Conservation (phyloP, 2,113 vertebrate genomes). For the Sinocyclocheilus rhinocerous region DNA sequence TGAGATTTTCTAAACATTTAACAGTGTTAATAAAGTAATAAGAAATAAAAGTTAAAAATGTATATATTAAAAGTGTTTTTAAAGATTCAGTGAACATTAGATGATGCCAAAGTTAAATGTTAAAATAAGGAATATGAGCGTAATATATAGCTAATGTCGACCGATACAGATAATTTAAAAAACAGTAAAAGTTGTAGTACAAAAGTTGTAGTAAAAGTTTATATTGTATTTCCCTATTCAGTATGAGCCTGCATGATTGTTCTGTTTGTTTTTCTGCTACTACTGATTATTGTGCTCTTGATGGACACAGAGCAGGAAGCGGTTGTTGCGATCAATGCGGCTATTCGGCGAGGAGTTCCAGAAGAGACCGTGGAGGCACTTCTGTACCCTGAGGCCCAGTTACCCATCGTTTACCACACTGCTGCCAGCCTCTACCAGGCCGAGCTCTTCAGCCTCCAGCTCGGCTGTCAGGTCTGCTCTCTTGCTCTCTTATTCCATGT, state of each 20-base stretch:
- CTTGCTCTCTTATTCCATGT: not conserved
- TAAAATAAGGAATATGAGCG: not conserved
- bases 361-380: constrained; percentile 82
- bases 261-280: not conserved
- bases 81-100: not conserved
- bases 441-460: constrained; percentile 92
- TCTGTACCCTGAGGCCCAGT: constrained; percentile 87
- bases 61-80: not conserved
- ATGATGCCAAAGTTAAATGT: no score
- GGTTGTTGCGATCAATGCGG: constrained; percentile 85
- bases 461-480: constrained; percentile 79
- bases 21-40: not conserved
- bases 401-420: constrained; percentile 85
- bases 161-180: not conserved
- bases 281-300: constrained; percentile 47
- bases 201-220: no score
- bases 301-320: constrained; percentile 82
- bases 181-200: not conserved
- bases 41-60: not conserved
- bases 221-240: not conserved
- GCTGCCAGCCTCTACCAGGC: constrained; percentile 90
- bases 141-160: not conserved
- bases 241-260: not conserved
- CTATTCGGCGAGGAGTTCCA: constrained; percentile 82
- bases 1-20: not conserved